A percentile compares a stretch with the other conserved stretches of the same genome.
Evolutionary conservation across 1,140 invertebrate genomes (phyloP).

Genomic region (Drosophila pandora): DNA sequence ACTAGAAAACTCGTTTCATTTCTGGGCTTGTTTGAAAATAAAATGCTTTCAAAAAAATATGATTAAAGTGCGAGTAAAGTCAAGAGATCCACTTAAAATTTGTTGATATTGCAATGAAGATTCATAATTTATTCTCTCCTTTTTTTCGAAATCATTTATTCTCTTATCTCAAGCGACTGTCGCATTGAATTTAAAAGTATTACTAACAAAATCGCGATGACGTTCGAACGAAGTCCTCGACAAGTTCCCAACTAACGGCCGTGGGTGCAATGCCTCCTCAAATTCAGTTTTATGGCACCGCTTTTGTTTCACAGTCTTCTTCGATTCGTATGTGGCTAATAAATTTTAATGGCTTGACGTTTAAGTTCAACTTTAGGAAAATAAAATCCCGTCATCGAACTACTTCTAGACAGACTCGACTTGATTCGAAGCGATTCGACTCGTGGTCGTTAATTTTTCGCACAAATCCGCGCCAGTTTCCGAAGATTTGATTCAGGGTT

Average conservation of each 20-base stretch:
- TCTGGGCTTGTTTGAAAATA: background rate
- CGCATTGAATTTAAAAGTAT: conserved; percentile 31
- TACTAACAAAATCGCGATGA: conserved; percentile 22
- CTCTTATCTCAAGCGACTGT: conserved; percentile 46
- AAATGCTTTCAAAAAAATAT: background rate
- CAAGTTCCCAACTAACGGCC: conserved; percentile 27
- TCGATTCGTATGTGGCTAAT: conserved; percentile 26
- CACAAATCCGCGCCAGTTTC: background rate
- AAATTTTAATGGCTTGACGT: conserved; percentile 52
- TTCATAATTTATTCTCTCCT: conserved; percentile 7
- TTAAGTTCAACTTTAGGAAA: conserved; percentile 21
- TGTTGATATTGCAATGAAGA: background rate
- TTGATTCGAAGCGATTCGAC: conserved; percentile 33
- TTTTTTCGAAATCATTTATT: background rate
- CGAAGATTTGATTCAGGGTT: conserved; percentile 33
- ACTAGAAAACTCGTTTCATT: conserved; percentile 19
- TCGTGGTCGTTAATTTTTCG: conserved; percentile 34
- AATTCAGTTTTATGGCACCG: conserved; percentile 36
- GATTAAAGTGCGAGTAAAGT: background rate
- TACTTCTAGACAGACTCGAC: conserved; percentile 38
- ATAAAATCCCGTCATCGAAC: conserved; percentile 48
- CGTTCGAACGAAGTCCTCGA: conserved; percentile 8
- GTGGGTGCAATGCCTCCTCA: conserved; percentile 25
- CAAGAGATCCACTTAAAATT: background rate
- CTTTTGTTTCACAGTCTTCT: conserved; percentile 44